Conservation (phyloP, 2,113 vertebrate genomes). For the Bostrychus sinensis region DNA sequence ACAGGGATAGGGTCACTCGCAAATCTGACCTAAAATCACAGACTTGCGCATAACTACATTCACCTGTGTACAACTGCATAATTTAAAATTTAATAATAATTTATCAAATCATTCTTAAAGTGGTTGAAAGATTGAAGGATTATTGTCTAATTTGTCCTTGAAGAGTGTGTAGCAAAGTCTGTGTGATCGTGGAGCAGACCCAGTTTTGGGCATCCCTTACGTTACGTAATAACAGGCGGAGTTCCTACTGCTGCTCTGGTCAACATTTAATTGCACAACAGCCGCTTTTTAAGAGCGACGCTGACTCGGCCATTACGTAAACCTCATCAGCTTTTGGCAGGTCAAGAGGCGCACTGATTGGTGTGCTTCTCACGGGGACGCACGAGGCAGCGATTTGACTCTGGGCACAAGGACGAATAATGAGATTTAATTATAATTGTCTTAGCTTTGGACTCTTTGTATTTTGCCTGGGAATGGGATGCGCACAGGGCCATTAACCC, state of each 20-base stretch:
- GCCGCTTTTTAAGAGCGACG: slow-evolving; percentile 47
- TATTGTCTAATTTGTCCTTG: background rate
- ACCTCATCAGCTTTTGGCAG: slow-evolving; percentile 26
- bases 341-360: slow-evolving; percentile 44
- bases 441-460: slow-evolving; percentile 37
- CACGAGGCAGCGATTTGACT: slow-evolving; percentile 11
- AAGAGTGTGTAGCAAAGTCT: background rate
- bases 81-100: too few relatives aligned
- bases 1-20: background rate
- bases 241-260: slow-evolving; percentile 30
- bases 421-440: slow-evolving; percentile 54
- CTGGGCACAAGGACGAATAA: slow-evolving; percentile 22
- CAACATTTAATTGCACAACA: slow-evolving; percentile 58
- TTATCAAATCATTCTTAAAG: too few relatives aligned
- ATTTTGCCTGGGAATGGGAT: slow-evolving; percentile 27
- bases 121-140: too few relatives aligned
- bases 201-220: slow-evolving; percentile 1
- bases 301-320: slow-evolving; percentile 36
- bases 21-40: background rate
- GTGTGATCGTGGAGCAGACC: background rate
- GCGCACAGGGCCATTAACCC: slow-evolving; percentile 70
- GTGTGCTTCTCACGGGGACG: slow-evolving; percentile 9
- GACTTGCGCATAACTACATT: background rate
- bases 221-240: slow-evolving; percentile 52
- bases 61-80: too few relatives aligned